A percentile compares a stretch with the other conserved stretches of the same genome.
These are phyloP conservation scores for Lissocephala sabroskyi DNA, from an alignment of 2,888 invertebrate species.

Conservation along the genomic window DNA sequence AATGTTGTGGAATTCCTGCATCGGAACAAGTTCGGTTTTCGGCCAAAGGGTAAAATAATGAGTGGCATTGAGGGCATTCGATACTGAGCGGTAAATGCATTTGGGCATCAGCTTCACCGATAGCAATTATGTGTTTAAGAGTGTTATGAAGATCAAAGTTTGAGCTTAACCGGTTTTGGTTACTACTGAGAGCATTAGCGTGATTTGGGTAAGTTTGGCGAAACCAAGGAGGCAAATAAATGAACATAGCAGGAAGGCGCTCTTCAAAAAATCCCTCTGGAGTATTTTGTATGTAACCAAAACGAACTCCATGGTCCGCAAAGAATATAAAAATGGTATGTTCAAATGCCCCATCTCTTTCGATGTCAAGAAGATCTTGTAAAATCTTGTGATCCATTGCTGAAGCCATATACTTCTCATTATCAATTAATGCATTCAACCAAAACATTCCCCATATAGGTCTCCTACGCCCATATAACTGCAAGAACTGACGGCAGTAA, in stretches of 20 bases:
- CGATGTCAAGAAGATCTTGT: conserved; percentile 75
- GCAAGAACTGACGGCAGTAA: conserved; percentile 78
- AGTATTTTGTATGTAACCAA: conserved; percentile 77
- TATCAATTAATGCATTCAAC: conserved; percentile 83
- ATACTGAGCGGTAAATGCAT: no score
- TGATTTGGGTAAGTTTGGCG: conserved; percentile 74
- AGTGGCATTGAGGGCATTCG: conserved; percentile 78
- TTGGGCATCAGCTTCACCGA: no score
- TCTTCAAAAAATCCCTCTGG: conserved; percentile 83
- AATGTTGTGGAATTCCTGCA: conserved; percentile 53
- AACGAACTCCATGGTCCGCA: conserved; percentile 84
- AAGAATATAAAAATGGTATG: conserved; percentile 80
- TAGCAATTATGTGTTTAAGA: conserved; percentile 75
- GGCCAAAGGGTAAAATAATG: conserved; percentile 76
- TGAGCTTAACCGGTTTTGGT: conserved; percentile 78
- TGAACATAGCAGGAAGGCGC: conserved; percentile 80
- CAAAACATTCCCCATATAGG: conserved; percentile 83
- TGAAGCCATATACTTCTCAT: conserved; percentile 77
- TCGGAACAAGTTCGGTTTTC: conserved; percentile 78
- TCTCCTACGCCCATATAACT: conserved; percentile 75
- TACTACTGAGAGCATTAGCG: conserved; percentile 74
- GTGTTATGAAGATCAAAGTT: conserved; percentile 84
- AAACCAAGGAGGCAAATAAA: conserved; percentile 79
- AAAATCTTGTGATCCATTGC: conserved; percentile 78
- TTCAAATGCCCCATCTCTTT: conserved; percentile 75